phyloP scores from a whole-genome alignment of 2,797 vertebrate genomes.

The Cossypha heuglini region DNA sequence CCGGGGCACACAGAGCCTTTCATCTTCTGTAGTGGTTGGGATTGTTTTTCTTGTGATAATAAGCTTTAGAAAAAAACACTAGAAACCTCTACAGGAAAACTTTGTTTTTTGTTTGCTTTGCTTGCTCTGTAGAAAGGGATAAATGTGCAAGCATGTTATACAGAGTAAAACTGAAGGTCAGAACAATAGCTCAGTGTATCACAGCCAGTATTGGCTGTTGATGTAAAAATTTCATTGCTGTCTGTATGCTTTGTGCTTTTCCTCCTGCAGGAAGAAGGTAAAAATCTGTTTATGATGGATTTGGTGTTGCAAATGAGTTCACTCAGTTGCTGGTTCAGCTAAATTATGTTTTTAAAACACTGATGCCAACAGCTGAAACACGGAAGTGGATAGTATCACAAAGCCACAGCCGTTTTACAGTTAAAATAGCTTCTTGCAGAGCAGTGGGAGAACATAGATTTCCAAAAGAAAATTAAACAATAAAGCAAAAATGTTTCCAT shows the following conservation, averaged over 20 bases:
- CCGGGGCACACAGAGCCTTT: neutral
- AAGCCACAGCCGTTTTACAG: neutral
- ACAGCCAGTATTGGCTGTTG: neutral
- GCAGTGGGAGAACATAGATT: neutral
- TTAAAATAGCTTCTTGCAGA: neutral
- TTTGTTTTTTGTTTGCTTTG: neutral
- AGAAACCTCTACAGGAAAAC: neutral
- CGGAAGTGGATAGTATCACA: neutral
- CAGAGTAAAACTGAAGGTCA: neutral
- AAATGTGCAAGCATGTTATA: neutral
- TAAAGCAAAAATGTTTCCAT: neutral
- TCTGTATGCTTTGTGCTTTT: neutral
- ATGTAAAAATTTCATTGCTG: neutral
- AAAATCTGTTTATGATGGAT: neutral
- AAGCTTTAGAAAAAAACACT: neutral
- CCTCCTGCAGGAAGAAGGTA: neutral
- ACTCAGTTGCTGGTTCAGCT: neutral
- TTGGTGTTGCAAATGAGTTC: neutral
- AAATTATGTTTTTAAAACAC: neutral
- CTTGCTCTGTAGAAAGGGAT: neutral
- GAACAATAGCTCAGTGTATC: neutral
- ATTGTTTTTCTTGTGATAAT: neutral
- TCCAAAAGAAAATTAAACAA: neutral
- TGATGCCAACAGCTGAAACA: neutral
- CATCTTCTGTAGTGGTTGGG: neutral